Conservation (phyloP, 1,140 invertebrate species). For the Orchestia grillus region DNA sequence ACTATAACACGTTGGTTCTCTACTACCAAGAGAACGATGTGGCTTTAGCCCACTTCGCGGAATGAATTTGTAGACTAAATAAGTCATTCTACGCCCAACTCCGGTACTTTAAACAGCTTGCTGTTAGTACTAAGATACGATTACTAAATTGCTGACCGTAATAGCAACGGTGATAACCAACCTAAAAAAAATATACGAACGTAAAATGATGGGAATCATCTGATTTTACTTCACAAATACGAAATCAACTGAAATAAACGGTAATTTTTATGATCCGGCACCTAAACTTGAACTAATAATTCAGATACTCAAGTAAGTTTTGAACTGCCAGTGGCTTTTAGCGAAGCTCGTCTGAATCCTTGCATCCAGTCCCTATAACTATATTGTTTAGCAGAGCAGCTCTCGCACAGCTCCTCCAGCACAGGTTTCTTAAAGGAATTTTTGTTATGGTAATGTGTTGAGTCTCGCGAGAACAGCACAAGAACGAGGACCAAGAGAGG, state of each 20-base stretch:
- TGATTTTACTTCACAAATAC: not conserved
- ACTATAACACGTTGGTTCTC: not conserved
- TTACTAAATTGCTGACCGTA: not conserved
- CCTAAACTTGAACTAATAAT: no score
- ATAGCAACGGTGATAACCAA: not conserved
- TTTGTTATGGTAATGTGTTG: not conserved
- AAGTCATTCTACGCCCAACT: not conserved
- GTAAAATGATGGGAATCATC: no score
- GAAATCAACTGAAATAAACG: not conserved
- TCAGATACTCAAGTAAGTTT: not conserved
- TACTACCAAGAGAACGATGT: not conserved
- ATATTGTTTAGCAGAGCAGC: not conserved
- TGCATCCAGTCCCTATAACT: not conserved
- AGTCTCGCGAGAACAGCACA: not conserved
- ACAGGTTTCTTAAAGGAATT: not conserved
- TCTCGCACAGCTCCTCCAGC: not conserved
- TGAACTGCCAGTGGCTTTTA: not conserved
- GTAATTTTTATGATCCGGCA: not conserved
- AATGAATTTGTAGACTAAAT: not conserved
- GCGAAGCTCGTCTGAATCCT: not conserved
- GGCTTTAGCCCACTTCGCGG: not conserved
- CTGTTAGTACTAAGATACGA: not conserved
- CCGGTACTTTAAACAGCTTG: not conserved
- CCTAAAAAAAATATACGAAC: no score
- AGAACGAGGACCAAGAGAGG: not conserved